These are phyloP conservation scores for Labroides dimidiatus DNA, from an alignment of 2,797 vertebrate species.

Conservation along the genomic window DNA sequence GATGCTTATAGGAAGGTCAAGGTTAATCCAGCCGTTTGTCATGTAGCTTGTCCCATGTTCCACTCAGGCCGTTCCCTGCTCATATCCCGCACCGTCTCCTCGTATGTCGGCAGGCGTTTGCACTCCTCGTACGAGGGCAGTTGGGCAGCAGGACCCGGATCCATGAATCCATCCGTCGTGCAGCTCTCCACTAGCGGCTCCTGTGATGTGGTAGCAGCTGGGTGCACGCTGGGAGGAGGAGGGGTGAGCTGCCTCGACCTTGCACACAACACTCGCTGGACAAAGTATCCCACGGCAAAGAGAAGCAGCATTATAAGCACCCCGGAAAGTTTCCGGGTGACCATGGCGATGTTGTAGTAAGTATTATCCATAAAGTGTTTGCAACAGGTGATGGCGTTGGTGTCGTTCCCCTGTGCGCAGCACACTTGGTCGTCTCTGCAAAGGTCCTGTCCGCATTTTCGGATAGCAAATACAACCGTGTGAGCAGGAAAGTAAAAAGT, in stretches of 20 bases:
- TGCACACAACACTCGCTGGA: conserved; percentile 79
- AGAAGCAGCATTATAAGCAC: conserved; percentile 89
- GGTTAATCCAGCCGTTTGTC: not conserved
- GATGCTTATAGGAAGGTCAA: not conserved
- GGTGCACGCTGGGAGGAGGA: conserved; percentile 38
- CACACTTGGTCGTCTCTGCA: conserved; percentile 69
- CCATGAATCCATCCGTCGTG: conserved; percentile 17
- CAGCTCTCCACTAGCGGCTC: conserved; percentile 70
- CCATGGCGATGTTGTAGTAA: conserved; percentile 88
- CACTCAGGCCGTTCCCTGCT: not conserved
- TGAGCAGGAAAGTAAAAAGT: conserved; percentile 17
- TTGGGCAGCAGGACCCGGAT: conserved; percentile 8
- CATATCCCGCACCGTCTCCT: conserved; percentile 64
- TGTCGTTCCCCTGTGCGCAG: conserved; percentile 61
- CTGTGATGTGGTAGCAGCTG: conserved; percentile 57
- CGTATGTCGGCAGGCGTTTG: conserved; percentile 77
- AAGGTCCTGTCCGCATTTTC: conserved; percentile 57
- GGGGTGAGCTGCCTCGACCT: conserved; percentile 55
- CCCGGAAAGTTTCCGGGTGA: conserved; percentile 90
- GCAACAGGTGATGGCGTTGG: conserved; percentile 79
- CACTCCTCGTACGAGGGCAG: conserved; percentile 75
- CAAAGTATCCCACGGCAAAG: conserved; percentile 88
- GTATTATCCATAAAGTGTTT: conserved; percentile 76
- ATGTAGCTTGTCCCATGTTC: conserved; percentile 20
- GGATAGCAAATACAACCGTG: conserved; percentile 43